Conservation (phyloP, 2,113 vertebrate genomes). For the Haemorhous mexicanus region DNA sequence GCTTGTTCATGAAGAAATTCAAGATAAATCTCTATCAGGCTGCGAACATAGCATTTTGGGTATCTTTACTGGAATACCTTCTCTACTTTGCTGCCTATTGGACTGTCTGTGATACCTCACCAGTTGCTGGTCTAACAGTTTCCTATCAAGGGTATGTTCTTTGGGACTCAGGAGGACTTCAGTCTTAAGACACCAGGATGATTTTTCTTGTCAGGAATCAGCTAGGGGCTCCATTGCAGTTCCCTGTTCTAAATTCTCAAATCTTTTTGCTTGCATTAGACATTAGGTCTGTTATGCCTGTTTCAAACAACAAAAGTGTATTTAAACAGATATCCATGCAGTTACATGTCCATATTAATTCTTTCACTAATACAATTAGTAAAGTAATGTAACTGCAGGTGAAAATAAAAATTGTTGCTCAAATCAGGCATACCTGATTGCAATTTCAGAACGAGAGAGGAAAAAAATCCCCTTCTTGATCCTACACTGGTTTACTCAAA, state of each 20-base stretch:
- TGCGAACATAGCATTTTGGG: constrained; percentile 77
- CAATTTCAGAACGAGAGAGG: not conserved
- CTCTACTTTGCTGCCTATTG: constrained; percentile 76
- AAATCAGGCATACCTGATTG: not conserved
- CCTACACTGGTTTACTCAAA: rapidly evolving
- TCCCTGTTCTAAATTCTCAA: not conserved
- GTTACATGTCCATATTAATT: not conserved
- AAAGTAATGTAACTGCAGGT: not conserved
- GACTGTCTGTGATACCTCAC: constrained; percentile 83
- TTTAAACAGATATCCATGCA: not conserved
- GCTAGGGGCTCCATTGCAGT: not conserved
- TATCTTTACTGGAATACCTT: constrained; percentile 78
- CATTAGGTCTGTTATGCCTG: not conserved
- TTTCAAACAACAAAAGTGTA: not conserved
- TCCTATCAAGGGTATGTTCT: constrained; percentile 85
- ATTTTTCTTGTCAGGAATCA: not conserved
- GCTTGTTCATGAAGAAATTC: constrained; percentile 90
- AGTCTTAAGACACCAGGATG: not conserved
- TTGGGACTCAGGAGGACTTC: not conserved
- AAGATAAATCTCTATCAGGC: constrained; percentile 85
- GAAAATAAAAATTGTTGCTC: not conserved
- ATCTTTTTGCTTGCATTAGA: not conserved
- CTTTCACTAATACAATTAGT: not conserved
- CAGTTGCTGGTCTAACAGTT: constrained; percentile 86
- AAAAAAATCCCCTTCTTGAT: not conserved